These are phyloP conservation scores for Achatina immaculata DNA, from an alignment of 1,140 invertebrate genomes.

Conservation along the genomic window DNA sequence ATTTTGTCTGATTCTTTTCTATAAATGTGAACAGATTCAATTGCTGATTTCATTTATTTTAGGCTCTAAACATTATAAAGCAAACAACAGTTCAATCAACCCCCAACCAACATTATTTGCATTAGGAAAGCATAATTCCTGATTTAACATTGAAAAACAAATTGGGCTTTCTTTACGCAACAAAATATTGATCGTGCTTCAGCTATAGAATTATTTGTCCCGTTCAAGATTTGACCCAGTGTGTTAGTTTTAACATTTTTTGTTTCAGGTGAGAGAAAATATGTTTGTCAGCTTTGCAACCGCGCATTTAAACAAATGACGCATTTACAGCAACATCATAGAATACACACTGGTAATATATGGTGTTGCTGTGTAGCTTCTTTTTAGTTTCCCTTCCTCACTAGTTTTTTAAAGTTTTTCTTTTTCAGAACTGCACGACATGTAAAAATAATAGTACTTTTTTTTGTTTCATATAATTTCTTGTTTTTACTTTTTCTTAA, in stretches of 20 bases:
- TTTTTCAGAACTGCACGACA: background rate
- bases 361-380: background rate
- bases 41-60: no score
- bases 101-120: no score
- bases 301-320: slow-evolving; percentile 98
- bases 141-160: no score
- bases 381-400: background rate
- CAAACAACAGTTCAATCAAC: no score
- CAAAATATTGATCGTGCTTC: background rate
- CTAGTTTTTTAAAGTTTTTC: background rate
- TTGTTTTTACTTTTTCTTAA: background rate
- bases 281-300: slow-evolving; percentile 93
- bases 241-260: background rate
- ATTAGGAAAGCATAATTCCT: no score
- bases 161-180: no score
- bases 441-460: background rate
- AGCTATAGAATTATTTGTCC: no score
- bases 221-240: background rate
- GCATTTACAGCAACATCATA: slow-evolving; percentile 98
- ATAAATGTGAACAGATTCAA: no score
- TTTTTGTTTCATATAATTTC: background rate
- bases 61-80: no score
- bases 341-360: slow-evolving; percentile 86
- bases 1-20: no score
- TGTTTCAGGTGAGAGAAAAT: slow-evolving; percentile 49